Conservation (phyloP, 2,888 invertebrate genomes). For the Calameuta filiformis region DNA sequence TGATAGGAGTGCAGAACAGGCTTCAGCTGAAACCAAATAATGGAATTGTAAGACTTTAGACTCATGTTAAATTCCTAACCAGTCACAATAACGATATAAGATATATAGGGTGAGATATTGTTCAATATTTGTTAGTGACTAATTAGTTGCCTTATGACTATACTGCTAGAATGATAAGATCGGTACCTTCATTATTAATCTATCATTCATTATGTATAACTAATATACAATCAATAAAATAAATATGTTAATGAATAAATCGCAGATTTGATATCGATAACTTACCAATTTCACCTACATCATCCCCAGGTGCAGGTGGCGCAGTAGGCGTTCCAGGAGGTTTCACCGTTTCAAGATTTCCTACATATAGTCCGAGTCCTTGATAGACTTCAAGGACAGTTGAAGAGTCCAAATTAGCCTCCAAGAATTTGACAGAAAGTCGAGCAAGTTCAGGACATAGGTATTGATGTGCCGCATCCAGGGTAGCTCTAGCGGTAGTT, state of each 20-base stretch:
- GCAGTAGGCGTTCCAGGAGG: conserved; percentile 69
- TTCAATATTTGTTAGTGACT: neutral
- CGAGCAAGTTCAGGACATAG: conserved; percentile 77
- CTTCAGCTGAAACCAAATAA: conserved; percentile 16
- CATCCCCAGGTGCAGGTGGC: conserved; percentile 60
- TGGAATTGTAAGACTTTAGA: neutral
- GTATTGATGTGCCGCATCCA: conserved; percentile 81
- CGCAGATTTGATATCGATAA: neutral
- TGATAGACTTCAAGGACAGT: conserved; percentile 76
- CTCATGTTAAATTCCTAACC: neutral
- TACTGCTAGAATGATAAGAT: neutral
- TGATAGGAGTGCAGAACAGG: conserved; percentile 73
- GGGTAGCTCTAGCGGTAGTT: conserved; percentile 75
- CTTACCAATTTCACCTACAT: conserved; percentile 52
- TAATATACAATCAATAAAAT: neutral
- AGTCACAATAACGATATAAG: neutral
- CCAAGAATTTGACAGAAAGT: conserved; percentile 76
- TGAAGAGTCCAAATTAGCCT: conserved; percentile 72
- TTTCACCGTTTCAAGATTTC: conserved; percentile 34
- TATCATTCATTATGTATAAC: neutral
- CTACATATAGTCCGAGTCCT: conserved; percentile 65
- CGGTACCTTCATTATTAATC: neutral
- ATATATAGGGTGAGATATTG: neutral
- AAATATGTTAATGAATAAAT: neutral
- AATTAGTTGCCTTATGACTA: neutral